phyloP scores from a whole-genome alignment of 2,888 invertebrate genomes.

The Limnephilus marmoratus region DNA sequence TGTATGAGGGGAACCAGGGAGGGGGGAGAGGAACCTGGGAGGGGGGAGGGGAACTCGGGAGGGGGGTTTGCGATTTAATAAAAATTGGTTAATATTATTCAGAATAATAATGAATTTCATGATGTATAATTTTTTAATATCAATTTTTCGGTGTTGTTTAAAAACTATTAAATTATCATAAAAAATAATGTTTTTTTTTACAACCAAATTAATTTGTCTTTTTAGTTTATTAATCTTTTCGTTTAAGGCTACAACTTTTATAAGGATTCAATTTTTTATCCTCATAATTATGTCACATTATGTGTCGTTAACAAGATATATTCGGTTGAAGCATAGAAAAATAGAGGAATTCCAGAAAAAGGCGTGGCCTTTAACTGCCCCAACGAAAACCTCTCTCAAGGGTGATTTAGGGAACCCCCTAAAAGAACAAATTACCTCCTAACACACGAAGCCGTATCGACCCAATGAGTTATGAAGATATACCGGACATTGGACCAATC shows the following conservation, averaged over 20 bases:
- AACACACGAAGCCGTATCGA: conserved; percentile 30
- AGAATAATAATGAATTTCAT: too few species aligned
- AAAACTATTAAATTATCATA: too few species aligned
- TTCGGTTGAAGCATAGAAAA: neutral
- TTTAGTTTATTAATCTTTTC: neutral
- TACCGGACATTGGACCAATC: conserved; percentile 2
- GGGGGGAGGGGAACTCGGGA: too few species aligned
- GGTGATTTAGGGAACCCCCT: conserved; percentile 43
- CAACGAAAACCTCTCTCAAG: conserved; percentile 16
- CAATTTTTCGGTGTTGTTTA: too few species aligned
- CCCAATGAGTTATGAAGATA: conserved; percentile 25
- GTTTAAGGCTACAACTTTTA: neutral
- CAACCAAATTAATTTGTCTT: neutral
- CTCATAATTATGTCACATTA: neutral
- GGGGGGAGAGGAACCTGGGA: too few species aligned
- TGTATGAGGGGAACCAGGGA: too few species aligned
- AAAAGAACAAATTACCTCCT: conserved; percentile 38
- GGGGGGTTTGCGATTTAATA: too few species aligned
- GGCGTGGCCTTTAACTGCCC: conserved; percentile 7
- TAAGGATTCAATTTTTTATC: neutral
- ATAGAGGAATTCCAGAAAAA: neutral
- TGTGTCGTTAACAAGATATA: neutral
- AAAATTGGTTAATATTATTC: too few species aligned
- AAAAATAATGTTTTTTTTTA: too few species aligned
- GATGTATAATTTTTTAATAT: too few species aligned